Evolutionary conservation across 2,113 vertebrate genomes (phyloP).

Genomic region (Callionymus lyra): DNA sequence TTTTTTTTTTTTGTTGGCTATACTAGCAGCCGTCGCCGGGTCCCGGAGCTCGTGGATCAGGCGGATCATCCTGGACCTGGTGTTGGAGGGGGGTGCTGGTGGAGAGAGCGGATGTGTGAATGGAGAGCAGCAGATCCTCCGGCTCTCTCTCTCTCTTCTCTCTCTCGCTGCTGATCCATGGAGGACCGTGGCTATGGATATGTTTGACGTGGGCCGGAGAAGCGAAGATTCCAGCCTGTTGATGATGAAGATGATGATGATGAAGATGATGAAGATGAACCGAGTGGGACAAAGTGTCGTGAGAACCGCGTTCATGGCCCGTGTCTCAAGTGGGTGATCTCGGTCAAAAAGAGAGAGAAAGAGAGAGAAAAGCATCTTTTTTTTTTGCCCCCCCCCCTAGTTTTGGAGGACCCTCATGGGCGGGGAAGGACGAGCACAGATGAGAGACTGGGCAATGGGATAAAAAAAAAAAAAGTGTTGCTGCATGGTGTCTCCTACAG

Average conservation of each 20-base stretch:
- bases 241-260: slow-evolving; percentile 48
- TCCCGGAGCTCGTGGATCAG: slow-evolving; percentile 37
- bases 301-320: slow-evolving; percentile 54
- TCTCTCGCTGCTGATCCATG: slow-evolving; percentile 47
- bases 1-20: slow-evolving; percentile 18
- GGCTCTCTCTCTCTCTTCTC: slow-evolving; percentile 29
- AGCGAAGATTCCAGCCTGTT: slow-evolving; percentile 62
- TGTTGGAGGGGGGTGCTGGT: slow-evolving; percentile 47
- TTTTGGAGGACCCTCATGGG: slow-evolving; percentile 42
- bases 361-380: slow-evolving; percentile 20
- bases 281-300: slow-evolving; percentile 56
- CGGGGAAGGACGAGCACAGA: slow-evolving; percentile 47
- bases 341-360: slow-evolving; percentile 17
- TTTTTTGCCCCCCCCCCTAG: background rate
- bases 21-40: slow-evolving; percentile 6
- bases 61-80: slow-evolving; percentile 48
- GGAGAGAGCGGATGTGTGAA: slow-evolving; percentile 54
- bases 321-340: slow-evolving; percentile 50
- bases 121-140: slow-evolving; percentile 43
- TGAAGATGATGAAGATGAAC: slow-evolving; percentile 24
- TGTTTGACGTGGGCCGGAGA: slow-evolving; percentile 41
- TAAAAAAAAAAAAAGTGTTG: slow-evolving; percentile 23
- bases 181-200: slow-evolving; percentile 44
- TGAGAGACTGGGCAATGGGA: slow-evolving; percentile 54
- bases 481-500: slow-evolving; percentile 15